These are phyloP conservation scores for Macroramphosus scolopax DNA, from an alignment of 2,797 vertebrate species.

Conservation along the genomic window DNA sequence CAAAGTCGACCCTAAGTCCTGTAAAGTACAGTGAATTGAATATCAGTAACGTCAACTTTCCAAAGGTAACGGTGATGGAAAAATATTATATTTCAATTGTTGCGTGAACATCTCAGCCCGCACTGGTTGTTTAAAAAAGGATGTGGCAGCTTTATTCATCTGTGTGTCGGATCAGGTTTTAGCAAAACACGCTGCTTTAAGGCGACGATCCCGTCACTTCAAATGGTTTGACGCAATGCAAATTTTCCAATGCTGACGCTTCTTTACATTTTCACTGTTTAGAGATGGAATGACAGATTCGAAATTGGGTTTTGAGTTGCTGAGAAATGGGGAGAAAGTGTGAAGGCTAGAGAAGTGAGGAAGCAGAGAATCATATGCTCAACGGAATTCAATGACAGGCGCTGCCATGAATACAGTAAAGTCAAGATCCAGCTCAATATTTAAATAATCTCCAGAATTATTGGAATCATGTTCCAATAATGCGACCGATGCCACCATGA, in stretches of 20 bases:
- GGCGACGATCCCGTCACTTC: background rate
- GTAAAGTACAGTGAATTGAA: too few species aligned
- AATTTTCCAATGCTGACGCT: background rate
- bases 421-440: too few species aligned
- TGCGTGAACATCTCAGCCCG: background rate
- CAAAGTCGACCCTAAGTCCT: too few species aligned
- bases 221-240: background rate
- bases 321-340: conserved; percentile 13
- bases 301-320: conserved; percentile 12
- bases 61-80: background rate
- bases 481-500: too few species aligned
- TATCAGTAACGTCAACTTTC: background rate
- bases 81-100: background rate
- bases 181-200: background rate
- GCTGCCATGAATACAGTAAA: too few species aligned
- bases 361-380: too few species aligned
- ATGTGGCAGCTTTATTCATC: background rate
- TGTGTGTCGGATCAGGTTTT: background rate
- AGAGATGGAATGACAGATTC: conserved; percentile 7
- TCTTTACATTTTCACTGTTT: background rate
- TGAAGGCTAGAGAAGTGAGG: conserved; percentile 19
- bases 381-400: too few species aligned
- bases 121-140: background rate
- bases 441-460: too few species aligned
- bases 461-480: too few species aligned